Conservation (phyloP, 2,888 invertebrate species). For the Trissolcus brochymenae region DNA sequence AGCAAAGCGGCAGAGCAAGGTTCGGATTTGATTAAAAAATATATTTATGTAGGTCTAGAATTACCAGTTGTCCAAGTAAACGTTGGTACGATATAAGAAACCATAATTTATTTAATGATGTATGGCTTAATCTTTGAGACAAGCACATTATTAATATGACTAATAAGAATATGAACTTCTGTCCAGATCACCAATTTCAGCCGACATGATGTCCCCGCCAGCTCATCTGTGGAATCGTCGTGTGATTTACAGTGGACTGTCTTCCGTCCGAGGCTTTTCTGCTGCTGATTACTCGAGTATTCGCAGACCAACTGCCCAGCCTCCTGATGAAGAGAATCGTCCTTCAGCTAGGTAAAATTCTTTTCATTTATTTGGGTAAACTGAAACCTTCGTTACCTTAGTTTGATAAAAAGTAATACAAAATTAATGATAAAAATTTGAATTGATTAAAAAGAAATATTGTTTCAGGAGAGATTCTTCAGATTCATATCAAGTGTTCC, state of each 20-base stretch:
- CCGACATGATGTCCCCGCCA: conserved; percentile 23
- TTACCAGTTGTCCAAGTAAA: not conserved
- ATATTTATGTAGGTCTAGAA: not conserved
- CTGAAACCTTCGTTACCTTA: no score
- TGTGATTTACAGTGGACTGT: conserved; percentile 27
- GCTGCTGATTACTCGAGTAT: conserved; percentile 10
- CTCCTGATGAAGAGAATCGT: conserved; percentile 28
- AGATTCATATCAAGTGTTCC: conserved; percentile 5
- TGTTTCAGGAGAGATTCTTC: conserved; percentile 24
- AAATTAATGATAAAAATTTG: no score
- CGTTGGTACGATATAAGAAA: no score
- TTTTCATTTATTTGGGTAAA: not conserved
- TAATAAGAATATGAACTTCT: not conserved
- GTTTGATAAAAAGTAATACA: no score
- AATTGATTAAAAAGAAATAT: not conserved
- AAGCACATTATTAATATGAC: no score
- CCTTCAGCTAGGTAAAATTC: conserved; percentile 23
- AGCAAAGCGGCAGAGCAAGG: conserved; percentile 35
- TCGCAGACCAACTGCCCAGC: conserved; percentile 15
- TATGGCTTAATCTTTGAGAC: not conserved
- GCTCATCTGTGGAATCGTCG: conserved; percentile 48
- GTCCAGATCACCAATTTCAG: conserved; percentile 13
- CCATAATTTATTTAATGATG: no score
- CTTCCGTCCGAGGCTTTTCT: conserved; percentile 18
- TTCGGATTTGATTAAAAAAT: not conserved